Percentiles rank a stretch among this genome's conserved stretches.
These are phyloP conservation scores for Ypsolopha scabrella DNA, from an alignment of 2,888 invertebrate genomes.

Conservation along the genomic window DNA sequence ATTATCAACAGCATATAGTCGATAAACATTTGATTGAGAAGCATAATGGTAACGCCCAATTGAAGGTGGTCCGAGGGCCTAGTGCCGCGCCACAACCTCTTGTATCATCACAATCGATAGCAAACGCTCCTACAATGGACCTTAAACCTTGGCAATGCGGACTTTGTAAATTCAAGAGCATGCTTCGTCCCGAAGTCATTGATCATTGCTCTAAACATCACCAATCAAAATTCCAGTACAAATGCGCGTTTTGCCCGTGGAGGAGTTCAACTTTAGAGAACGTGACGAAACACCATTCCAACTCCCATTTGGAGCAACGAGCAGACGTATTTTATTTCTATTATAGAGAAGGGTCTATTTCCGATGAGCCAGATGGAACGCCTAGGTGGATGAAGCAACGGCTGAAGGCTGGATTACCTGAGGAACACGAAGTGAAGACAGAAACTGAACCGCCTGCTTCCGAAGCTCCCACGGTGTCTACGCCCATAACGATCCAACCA, in stretches of 20 bases:
- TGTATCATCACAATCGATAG: slow-evolving; percentile 14
- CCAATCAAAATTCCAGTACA: slow-evolving; percentile 75
- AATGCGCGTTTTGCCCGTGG: slow-evolving; percentile 77
- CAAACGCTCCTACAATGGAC: slow-evolving; percentile 46
- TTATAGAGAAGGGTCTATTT: slow-evolving; percentile 52
- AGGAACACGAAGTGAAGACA: slow-evolving; percentile 27
- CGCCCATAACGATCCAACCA: slow-evolving; percentile 9
- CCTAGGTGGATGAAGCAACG: slow-evolving; percentile 46
- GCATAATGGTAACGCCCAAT: slow-evolving; percentile 63
- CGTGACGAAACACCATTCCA: slow-evolving; percentile 71
- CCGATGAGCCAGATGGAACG: slow-evolving; percentile 36
- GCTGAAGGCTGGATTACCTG: slow-evolving; percentile 17
- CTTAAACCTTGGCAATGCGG: slow-evolving; percentile 79
- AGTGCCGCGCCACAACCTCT: slow-evolving; percentile 20
- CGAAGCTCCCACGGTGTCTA: background rate
- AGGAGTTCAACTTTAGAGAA: slow-evolving; percentile 60
- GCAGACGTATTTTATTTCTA: slow-evolving; percentile 63
- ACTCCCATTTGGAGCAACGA: slow-evolving; percentile 61
- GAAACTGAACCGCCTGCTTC: slow-evolving; percentile 19
- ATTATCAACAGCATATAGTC: slow-evolving; percentile 71
- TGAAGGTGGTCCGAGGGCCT: slow-evolving; percentile 44
- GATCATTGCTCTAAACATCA: slow-evolving; percentile 73
- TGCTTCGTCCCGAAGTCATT: slow-evolving; percentile 70
- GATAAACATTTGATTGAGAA: slow-evolving; percentile 76
- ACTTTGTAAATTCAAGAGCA: slow-evolving; percentile 72